Evolutionary conservation across 2,797 vertebrate species (phyloP).

Genomic region (Falco novaeseelandiae): DNA sequence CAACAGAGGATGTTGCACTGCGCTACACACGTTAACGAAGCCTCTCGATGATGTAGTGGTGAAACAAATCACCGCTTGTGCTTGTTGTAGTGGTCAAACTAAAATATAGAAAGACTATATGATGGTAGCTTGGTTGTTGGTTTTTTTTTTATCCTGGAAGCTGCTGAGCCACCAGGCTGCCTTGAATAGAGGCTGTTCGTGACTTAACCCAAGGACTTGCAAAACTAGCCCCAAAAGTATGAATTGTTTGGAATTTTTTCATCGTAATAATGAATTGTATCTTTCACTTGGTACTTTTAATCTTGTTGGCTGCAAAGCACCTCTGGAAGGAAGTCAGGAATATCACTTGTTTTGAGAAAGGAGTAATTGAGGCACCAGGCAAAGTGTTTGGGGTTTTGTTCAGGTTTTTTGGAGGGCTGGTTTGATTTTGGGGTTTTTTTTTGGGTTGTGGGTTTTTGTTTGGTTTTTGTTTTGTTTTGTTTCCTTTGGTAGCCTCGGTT

Average conservation of each 20-base stretch:
- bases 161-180: background rate
- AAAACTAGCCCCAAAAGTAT: too few relatives aligned
- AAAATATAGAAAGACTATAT: background rate
- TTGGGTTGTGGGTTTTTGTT: too few relatives aligned
- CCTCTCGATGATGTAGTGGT: background rate
- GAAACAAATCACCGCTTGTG: background rate
- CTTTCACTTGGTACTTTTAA: background rate
- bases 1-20: background rate
- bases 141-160: background rate
- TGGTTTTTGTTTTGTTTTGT: background rate
- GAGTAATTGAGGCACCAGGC: background rate
- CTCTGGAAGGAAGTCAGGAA: background rate
- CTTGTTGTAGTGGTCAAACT: background rate
- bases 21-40: background rate
- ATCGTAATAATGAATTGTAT: background rate
- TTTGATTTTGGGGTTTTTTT: rapidly evolving
- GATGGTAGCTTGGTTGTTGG: background rate
- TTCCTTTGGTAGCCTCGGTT: background rate
- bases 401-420: background rate
- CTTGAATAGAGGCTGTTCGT: background rate
- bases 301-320: background rate
- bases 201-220: background rate
- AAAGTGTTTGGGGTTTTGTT: background rate
- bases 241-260: background rate
- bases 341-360: background rate